phyloP scores from a whole-genome alignment of 2,113 vertebrate species.

The Chlamydotis undulata region DNA sequence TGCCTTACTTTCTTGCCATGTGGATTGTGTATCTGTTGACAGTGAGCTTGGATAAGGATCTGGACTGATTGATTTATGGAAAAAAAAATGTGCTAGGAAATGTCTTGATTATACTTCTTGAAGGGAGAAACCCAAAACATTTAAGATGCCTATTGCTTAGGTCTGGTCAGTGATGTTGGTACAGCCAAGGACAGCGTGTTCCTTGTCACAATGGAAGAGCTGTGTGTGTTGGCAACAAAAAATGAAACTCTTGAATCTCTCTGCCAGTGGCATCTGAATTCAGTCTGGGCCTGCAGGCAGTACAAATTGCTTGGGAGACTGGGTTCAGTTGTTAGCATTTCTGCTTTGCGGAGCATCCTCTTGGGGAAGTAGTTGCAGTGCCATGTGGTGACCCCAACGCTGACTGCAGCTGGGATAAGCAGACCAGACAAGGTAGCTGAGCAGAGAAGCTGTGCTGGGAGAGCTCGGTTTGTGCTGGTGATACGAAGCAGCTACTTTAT shows the following conservation, averaged over 20 bases:
- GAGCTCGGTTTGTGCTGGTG: not conserved
- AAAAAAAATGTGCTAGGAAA: not conserved
- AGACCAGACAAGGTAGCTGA: fast-evolving
- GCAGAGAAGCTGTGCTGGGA: not conserved
- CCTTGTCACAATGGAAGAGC: not conserved
- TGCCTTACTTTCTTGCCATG: not conserved
- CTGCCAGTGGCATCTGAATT: not conserved
- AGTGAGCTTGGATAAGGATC: not conserved
- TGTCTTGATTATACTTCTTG: not conserved
- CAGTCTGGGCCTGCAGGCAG: not conserved
- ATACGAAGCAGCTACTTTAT: not conserved
- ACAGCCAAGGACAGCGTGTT: not conserved
- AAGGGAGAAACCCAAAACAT: not conserved
- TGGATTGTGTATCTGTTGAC: not conserved
- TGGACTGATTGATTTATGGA: not conserved
- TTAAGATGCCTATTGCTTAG: not conserved
- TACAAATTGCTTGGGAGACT: not conserved
- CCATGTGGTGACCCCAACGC: not conserved
- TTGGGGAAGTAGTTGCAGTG: not conserved
- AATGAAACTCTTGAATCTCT: not conserved
- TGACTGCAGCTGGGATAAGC: not conserved
- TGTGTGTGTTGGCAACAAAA: not conserved
- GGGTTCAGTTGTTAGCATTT: not conserved
- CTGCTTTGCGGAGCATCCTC: not conserved
- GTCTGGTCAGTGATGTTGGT: not conserved